Evolutionary conservation across 2,888 invertebrate genomes (phyloP).

Genomic region (Xestia c-nigrum): DNA sequence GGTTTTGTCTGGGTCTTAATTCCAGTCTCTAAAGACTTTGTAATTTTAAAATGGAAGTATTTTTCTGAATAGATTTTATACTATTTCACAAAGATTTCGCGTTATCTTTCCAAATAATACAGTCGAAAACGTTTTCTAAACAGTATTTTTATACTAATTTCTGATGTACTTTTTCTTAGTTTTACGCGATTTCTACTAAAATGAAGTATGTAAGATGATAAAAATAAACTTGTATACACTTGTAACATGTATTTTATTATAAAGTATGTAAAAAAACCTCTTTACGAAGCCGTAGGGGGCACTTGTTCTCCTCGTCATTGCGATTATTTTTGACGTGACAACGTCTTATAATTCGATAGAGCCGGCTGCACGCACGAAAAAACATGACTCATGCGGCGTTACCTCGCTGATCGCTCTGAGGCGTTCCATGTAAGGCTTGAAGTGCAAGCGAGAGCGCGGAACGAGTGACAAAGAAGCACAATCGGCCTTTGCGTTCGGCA

Average conservation of each 20-base stretch:
- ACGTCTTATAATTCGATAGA: too few relatives aligned
- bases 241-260: slow-evolving; percentile 67
- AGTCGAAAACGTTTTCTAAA: slow-evolving; percentile 73
- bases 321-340: too few relatives aligned
- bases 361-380: too few relatives aligned
- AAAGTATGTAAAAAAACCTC: too few relatives aligned
- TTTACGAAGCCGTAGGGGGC: too few relatives aligned
- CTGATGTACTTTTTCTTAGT: slow-evolving; percentile 82
- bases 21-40: not conserved
- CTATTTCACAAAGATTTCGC: not conserved
- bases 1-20: slow-evolving; percentile 10
- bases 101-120: slow-evolving; percentile 67
- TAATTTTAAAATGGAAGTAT: slow-evolving; percentile 15
- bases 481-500: too few relatives aligned
- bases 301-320: too few relatives aligned
- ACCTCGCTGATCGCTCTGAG: too few relatives aligned
- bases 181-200: slow-evolving; percentile 86
- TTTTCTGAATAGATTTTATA: slow-evolving; percentile 37
- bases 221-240: slow-evolving; percentile 89
- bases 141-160: slow-evolving; percentile 90
- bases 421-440: too few relatives aligned
- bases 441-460: too few relatives aligned
- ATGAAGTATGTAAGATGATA: slow-evolving; percentile 80
- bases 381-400: too few relatives aligned
- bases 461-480: too few relatives aligned